Base-by-base conservation (phyloP, 2,113 vertebrate species). In the Eulacestoma nigropectus region DNA sequence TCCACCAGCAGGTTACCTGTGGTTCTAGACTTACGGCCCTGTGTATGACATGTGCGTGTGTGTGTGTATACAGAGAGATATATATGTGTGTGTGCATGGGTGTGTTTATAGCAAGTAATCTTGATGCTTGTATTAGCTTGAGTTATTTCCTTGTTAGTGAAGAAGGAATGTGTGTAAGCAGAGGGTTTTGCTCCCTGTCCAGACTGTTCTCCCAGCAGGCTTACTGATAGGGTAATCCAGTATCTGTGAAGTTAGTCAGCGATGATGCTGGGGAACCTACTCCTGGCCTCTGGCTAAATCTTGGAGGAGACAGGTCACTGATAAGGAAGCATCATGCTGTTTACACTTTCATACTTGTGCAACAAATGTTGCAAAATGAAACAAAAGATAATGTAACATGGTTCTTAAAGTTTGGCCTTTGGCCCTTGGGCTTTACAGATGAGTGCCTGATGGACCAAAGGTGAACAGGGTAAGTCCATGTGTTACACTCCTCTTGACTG, bases 1-100 rank as follows among this genome's bases (percentile, higher is more conserved):
- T 56, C 39, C 41, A 62, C 7, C 47, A 85, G 49, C 41, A 82
- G 26, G 9, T 89, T 74, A 30, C 22, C 21, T 56, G 62, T 60
- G 46, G 25, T 84, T 89, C 74, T 76, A 59, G 35, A 21, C 33
- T 76, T 82, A 62, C 65, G 35, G 16, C 16, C 13, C 16, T 62
- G 18, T 60, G 17, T 82, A 5, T 37, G 23, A 25, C 46, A 30
- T 0, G 0, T 50, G 7, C 26, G 1, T 84, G 2, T 60, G 2
- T 42, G 8, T 59, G 0, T 49, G 2, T 79, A 1, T 62, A 4
- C 53, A 5, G 12, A 9, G 17, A 3, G 42, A 10, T 44, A 9
- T 20, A 3, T 42, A 10, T 44, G 6, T 42, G 6, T 35, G 4
- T 12, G 6, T 21, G 15, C 3, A 2, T 41, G 23, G 6, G 3